Percentiles rank a stretch among this genome's conserved stretches.
These are phyloP conservation scores for Yponomeuta plumbellus DNA, from an alignment of 2,888 invertebrate genomes.

Conservation along the genomic window DNA sequence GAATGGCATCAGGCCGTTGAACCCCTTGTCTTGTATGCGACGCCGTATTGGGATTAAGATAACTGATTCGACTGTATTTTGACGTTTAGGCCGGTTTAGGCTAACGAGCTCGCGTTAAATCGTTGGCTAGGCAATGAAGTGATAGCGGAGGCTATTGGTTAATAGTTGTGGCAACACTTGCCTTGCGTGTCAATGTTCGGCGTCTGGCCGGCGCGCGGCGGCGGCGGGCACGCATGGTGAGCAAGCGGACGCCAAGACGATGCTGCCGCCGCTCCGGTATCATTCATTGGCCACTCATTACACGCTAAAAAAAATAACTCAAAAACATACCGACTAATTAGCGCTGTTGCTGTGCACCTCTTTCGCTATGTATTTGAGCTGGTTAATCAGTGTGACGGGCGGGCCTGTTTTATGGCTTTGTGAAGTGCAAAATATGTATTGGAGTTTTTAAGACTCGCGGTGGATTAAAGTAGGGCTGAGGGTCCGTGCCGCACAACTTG, in stretches of 20 bases:
- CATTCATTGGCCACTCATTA: slow-evolving; percentile 47
- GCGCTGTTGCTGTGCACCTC: slow-evolving; percentile 42
- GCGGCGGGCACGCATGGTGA: slow-evolving; percentile 47
- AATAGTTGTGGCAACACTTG: slow-evolving; percentile 27
- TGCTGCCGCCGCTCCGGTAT: slow-evolving; percentile 43
- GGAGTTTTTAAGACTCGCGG: slow-evolving; percentile 18
- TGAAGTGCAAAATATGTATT: slow-evolving; percentile 37
- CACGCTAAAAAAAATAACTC: slow-evolving; percentile 41
- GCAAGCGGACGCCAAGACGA: slow-evolving; percentile 35
- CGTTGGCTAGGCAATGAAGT: neutral
- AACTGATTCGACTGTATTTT: too few species aligned
- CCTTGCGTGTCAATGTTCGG: slow-evolving; percentile 37
- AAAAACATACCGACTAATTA: slow-evolving; percentile 49
- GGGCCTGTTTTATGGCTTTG: slow-evolving; percentile 42
- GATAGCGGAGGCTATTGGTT: slow-evolving; percentile 17
- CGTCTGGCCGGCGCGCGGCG: slow-evolving; percentile 30
- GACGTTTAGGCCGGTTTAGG: too few species aligned
- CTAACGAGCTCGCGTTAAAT: too few species aligned
- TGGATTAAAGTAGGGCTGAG: slow-evolving; percentile 29
- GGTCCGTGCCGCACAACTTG: slow-evolving; percentile 20
- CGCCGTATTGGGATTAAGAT: slow-evolving; percentile 41
- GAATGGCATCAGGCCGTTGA: slow-evolving; percentile 61
- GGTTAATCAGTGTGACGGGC: slow-evolving; percentile 37
- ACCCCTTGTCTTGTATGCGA: slow-evolving; percentile 55
- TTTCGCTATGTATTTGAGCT: slow-evolving; percentile 28